A percentile compares a stretch with the other conserved stretches of the same genome.
Conservation (phyloP, 2,113 vertebrate genomes). For the Psilopsiagon aymara region DNA sequence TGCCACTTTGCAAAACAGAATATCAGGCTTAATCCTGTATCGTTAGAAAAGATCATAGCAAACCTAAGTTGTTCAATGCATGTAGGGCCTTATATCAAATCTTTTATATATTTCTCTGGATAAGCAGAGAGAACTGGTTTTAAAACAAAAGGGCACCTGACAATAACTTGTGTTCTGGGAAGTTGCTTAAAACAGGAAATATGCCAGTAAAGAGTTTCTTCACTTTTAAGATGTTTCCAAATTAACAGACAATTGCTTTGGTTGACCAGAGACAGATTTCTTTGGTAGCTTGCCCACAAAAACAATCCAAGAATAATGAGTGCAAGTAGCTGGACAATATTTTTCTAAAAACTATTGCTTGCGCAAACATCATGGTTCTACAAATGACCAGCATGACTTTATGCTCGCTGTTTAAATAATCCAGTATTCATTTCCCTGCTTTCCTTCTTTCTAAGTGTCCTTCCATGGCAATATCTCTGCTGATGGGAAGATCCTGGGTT, state of each 20-base stretch:
- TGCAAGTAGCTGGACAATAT: background rate
- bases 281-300: background rate
- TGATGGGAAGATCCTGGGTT: background rate
- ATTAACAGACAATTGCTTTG: background rate
- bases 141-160: background rate
- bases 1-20: background rate
- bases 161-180: background rate
- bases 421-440: accelerated
- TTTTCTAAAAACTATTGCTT: background rate
- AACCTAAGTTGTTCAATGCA: background rate
- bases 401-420: background rate
- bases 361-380: background rate
- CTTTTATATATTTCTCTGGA: background rate
- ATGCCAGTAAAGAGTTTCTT: background rate
- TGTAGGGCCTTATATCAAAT: background rate
- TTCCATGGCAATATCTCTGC: background rate
- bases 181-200: background rate
- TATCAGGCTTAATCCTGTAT: background rate
- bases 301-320: background rate
- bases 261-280: background rate
- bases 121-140: background rate
- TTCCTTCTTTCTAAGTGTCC: background rate
- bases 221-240: background rate
- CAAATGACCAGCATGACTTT: background rate
- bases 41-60: background rate